A percentile compares a stretch with the other conserved stretches of the same genome.
Evolutionary conservation across 1,140 invertebrate species (phyloP).

Genomic region (Brachystomella parvula): DNA sequence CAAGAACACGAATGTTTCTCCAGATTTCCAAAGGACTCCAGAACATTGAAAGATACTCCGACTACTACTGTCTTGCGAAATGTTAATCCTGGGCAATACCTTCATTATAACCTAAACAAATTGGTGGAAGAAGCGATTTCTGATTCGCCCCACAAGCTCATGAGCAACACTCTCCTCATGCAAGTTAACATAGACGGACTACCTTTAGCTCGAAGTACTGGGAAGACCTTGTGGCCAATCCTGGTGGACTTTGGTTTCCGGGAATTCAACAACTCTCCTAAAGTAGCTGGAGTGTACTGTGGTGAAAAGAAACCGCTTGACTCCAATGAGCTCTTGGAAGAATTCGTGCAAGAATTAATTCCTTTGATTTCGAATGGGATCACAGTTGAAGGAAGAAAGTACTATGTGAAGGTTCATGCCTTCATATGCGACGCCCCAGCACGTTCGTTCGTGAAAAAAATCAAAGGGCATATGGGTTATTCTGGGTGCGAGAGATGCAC

Average conservation of each 20-base stretch:
- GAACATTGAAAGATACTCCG: slow-evolving; percentile 23
- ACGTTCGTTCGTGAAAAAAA: neutral
- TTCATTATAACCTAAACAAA: slow-evolving; percentile 24
- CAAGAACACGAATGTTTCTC: neutral
- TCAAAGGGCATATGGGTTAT: neutral
- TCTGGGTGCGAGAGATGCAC: no score
- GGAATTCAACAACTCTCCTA: no score
- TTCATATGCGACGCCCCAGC: neutral
- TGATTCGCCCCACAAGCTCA: no score
- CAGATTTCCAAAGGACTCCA: slow-evolving; percentile 11
- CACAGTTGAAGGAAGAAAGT: neutral
- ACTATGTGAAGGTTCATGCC: neutral
- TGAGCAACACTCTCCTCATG: slow-evolving; percentile 20
- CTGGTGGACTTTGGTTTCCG: no score
- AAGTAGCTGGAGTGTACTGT: neutral
- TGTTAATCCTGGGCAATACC: slow-evolving; percentile 19
- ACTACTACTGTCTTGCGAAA: slow-evolving; percentile 11
- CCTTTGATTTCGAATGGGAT: neutral
- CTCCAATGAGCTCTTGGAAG: neutral
- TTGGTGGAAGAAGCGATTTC: neutral
- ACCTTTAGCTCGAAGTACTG: slow-evolving; percentile 29
- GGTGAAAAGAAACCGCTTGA: neutral
- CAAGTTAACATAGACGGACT: slow-evolving; percentile 37
- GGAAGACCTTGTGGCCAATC: slow-evolving; percentile 34
- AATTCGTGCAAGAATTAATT: neutral